phyloP scores from a whole-genome alignment of 2,113 vertebrate species.

The Pelecanus crispus region DNA sequence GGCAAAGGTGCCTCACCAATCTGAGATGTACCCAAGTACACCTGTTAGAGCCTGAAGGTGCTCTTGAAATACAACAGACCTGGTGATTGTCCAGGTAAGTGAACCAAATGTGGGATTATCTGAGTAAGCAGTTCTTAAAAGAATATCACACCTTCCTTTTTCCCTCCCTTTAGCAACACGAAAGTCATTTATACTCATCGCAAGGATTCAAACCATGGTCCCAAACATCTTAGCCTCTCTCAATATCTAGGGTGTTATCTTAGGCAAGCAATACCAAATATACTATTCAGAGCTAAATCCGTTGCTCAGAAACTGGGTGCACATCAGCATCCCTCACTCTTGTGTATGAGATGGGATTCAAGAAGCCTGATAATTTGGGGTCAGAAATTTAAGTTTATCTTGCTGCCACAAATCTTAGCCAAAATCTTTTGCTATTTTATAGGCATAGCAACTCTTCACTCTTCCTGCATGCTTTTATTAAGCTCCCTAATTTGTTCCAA shows the following conservation, averaged over 20 bases:
- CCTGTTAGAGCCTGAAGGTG: not conserved
- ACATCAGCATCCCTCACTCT: not conserved
- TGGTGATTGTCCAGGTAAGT: not conserved
- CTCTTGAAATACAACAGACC: not conserved
- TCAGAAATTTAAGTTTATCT: not conserved
- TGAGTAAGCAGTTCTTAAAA: not conserved
- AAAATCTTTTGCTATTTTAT: not conserved
- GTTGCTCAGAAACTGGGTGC: not conserved
- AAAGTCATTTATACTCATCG: not conserved
- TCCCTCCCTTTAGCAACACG: rapidly evolving
- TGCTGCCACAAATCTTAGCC: not conserved
- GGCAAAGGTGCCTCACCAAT: not conserved
- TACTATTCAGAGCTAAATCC: not conserved
- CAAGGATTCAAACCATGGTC: not conserved
- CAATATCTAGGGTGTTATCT: not conserved
- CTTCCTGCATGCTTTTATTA: not conserved
- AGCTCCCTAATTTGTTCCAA: not conserved
- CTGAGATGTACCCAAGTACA: not conserved
- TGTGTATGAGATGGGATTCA: not conserved
- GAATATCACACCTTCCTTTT: not conserved
- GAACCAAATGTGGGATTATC: not conserved
- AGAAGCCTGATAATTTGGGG: not conserved
- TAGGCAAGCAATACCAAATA: not conserved
- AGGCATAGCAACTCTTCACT: not conserved
- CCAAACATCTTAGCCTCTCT: not conserved